Conservation (phyloP, 30 jellyfish, hydroid and myxozoan genomes). For the Chironex yamaguchii region DNA sequence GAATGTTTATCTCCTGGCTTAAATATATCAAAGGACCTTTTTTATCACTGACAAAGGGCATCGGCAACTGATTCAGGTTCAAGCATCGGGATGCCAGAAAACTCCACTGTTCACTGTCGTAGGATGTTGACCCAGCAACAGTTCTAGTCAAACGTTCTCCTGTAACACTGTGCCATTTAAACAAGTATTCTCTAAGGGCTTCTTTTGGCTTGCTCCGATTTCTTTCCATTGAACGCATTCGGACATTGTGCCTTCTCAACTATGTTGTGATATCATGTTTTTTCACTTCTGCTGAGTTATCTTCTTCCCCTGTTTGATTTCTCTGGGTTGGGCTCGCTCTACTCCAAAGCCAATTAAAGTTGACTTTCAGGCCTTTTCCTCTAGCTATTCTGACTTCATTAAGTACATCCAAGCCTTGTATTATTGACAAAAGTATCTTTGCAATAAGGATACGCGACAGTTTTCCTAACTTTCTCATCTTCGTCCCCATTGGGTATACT, state of each 20-base stretch:
- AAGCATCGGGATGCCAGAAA: slow-evolving; percentile 44
- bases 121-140: slow-evolving; percentile 38
- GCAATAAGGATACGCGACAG: not conserved
- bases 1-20: slow-evolving; percentile 59
- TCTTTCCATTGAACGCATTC: slow-evolving; percentile 40
- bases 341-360: slow-evolving; percentile 38
- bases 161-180: slow-evolving; percentile 28
- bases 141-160: slow-evolving; percentile 58
- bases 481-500: not conserved
- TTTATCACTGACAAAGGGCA: slow-evolving; percentile 73
- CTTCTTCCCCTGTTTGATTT: slow-evolving; percentile 15
- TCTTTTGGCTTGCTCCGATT: slow-evolving; percentile 51
- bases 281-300: slow-evolving; percentile 38
- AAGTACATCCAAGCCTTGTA: not conserved
- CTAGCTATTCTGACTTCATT: slow-evolving; percentile 22
- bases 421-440: not conserved
- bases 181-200: slow-evolving; percentile 14
- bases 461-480: not conserved
- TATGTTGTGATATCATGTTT: slow-evolving; percentile 52
- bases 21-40: slow-evolving; percentile 24
- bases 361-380: slow-evolving; percentile 40
- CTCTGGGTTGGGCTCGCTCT: slow-evolving; percentile 26
- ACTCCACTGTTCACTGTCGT: slow-evolving; percentile 29
- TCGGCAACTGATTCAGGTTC: slow-evolving; percentile 42
- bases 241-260: slow-evolving; percentile 55